Base-by-base conservation (phyloP, 2,113 vertebrate genomes). In the Ifrita kowaldi region DNA sequence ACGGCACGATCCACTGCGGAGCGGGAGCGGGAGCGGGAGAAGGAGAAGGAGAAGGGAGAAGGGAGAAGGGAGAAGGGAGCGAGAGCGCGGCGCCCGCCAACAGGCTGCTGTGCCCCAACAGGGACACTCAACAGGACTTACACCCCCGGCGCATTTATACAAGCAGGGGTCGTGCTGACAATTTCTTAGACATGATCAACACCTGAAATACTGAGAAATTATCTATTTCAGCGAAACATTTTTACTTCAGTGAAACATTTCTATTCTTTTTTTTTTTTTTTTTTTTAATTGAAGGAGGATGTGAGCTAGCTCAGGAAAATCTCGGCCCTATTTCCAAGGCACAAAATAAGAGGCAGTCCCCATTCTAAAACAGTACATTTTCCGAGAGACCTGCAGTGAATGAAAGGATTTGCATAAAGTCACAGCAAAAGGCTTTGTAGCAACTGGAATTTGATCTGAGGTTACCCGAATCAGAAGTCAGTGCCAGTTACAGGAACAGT, bases 1-100 rank as follows among this genome's bases (percentile, higher is more conserved):
- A n/a, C 21, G 6, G 95, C 96, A 97, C 96, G 93, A 96, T 76
- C 56, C 87, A 85, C 95, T 96, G 96, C 96, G 74, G 93, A 30
- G 64, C 49, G 41, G 41, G 80, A 75, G 27, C 21, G 14, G 49
- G 56, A 53, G n/a, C 14, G 12, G 42, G 74, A 49, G 44, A 7
- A 19, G 55, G 35, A 52, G 37, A 14, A 28, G 35, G 52, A 57
- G 53, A 21, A 19, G 44, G 42, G 42, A 42, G 42, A 11, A 11
- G 47, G 47, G 47, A 47, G 44, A 44, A 10, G 35, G 35, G 69
- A 56, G 53, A 20, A 22, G 46, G 44, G 44, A 52, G 37, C 17
- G 27, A 35, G 69, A 57, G 53, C 26, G 6, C 13, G 22, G 8
- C 11, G 28, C 33, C 24, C 7, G 18, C 42, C 41, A 4, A 7